Percentiles rank a stretch among this genome's conserved stretches.
These are phyloP conservation scores for Conchocele bisecta DNA, from an alignment of 2,888 invertebrate genomes.

Conservation along the genomic window DNA sequence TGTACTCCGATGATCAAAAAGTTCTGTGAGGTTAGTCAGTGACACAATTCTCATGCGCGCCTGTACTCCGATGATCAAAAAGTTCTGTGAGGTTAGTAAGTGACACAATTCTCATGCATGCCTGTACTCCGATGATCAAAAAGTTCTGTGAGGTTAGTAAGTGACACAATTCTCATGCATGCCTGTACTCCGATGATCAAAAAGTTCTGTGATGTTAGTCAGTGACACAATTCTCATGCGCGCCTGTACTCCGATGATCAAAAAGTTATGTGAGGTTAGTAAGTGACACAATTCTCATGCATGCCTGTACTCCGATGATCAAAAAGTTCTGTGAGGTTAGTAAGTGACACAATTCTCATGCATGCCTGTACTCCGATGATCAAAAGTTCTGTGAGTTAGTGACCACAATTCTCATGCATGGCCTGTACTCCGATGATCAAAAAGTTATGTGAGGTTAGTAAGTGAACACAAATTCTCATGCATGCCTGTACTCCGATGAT, in stretches of 20 bases:
- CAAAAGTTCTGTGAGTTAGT: neutral
- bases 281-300: too few species aligned
- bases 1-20: neutral
- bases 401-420: neutral
- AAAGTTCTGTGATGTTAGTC: neutral
- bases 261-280: slow-evolving; percentile 90
- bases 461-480: too few species aligned
- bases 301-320: neutral
- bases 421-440: neutral
- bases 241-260: slow-evolving; percentile 93
- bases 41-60: slow-evolving; percentile 91
- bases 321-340: neutral
- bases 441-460: neutral
- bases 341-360: too few species aligned
- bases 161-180: too few species aligned
- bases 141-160: neutral
- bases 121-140: neutral
- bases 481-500: neutral
- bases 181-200: neutral
- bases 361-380: neutral
- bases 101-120: too few species aligned
- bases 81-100: slow-evolving; percentile 91
- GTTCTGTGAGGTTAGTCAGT: neutral
- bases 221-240: too few species aligned
- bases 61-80: slow-evolving; percentile 93